Evolutionary conservation across 2,797 vertebrate species (phyloP), one percentile per base, ranked within the genome.

Genomic region (Cirrhinus mrigala): DNA sequence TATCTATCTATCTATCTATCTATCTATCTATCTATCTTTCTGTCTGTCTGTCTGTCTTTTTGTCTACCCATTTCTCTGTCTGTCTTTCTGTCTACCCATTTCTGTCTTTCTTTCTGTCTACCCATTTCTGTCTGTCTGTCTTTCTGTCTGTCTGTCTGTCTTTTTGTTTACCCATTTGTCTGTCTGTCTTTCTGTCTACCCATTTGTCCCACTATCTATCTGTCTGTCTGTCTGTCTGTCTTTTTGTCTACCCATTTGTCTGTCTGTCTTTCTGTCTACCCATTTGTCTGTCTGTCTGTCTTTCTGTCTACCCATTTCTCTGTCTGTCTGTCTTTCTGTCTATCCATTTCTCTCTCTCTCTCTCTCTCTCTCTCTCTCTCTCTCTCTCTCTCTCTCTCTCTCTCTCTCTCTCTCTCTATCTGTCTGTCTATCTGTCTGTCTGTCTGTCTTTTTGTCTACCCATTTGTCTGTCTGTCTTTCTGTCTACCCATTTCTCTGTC

Each of bases 31-130:
- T 6, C 50, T 1, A 18, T 54, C 52, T 7, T 6, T 7, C 62
- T 18, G 33, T 62, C 22, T 24, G 11, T 14, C 69, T n/a, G 4
- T 44, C n/a, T 1, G 0, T 66, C n/a, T 73, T 1, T 27, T 7
- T 27, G 8, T 6, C 40, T 6, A 40, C 6, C 40, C 5, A 6
- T 40, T 6, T 6, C 4, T 40, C 69, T 84, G 5, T 50, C 10
- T 12, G 3, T 60, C n/a, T 64, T 0, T 27, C 12, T 6, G 1
- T 60, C 4, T n/a, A 1, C 22, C 22, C 14, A 0, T 56, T 1
- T 54, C 52, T 24, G 3, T n/a, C 58, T 66, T 0, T 40, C 44
- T 29, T 9, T 64, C 5, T n/a, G 15, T 22, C 1, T 74, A 7
- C 20, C 2, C 7, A 20, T n/a, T n/a, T 60, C 56, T 11, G n/a